phyloP scores from a whole-genome alignment of 2,888 invertebrate genomes.

The Rutpela maculata region DNA sequence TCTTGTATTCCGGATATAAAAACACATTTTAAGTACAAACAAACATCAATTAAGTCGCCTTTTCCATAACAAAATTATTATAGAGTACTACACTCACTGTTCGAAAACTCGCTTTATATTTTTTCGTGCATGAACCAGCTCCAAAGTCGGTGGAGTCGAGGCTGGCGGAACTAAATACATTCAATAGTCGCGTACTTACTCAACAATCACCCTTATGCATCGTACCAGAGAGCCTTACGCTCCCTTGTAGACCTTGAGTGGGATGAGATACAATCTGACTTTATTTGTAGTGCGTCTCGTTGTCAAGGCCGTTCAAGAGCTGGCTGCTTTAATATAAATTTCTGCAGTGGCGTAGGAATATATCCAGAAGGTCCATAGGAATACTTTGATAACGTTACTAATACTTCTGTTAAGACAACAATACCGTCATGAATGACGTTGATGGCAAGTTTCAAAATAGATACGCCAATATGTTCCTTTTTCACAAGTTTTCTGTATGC shows the following conservation, averaged over 20 bases:
- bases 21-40: too few species aligned
- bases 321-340: slow-evolving; percentile 57
- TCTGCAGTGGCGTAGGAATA: slow-evolving; percentile 46
- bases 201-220: slow-evolving; percentile 59
- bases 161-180: slow-evolving; percentile 62
- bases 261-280: slow-evolving; percentile 66
- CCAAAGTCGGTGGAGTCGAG: slow-evolving; percentile 37
- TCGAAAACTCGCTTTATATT: slow-evolving; percentile 4
- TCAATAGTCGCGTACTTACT: slow-evolving; percentile 48
- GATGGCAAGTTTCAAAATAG: too few species aligned
- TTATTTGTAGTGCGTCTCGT: slow-evolving; percentile 65
- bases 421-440: too few species aligned
- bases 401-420: too few species aligned
- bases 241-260: slow-evolving; percentile 64
- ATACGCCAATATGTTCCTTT: too few species aligned
- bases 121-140: slow-evolving; percentile 30
- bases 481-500: too few species aligned
- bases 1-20: too few species aligned
- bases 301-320: slow-evolving; percentile 60
- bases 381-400: too few species aligned
- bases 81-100: not conserved
- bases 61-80: not conserved
- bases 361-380: too few species aligned
- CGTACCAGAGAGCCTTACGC: slow-evolving; percentile 42
- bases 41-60: not conserved